Percentiles rank a stretch among this genome's conserved stretches.
Conservation (phyloP, 2,888 invertebrate genomes). For the Eupithecia inturbata region DNA sequence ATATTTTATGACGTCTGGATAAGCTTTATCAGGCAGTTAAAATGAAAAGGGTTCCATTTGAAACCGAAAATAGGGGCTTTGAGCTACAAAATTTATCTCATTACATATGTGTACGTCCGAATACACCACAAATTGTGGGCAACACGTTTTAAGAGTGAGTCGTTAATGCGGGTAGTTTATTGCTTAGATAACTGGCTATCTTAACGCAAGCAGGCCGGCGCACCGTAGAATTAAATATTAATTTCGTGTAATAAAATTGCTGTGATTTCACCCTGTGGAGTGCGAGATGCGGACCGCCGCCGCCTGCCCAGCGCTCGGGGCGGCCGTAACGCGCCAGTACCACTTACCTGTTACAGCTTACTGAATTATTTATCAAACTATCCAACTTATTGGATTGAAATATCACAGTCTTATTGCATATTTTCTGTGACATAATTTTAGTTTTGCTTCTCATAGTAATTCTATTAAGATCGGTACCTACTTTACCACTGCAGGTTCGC, state of each 20-base stretch:
- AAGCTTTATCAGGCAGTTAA: conserved; percentile 56
- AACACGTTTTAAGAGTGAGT: conserved; percentile 36
- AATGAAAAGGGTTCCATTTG: conserved; percentile 56
- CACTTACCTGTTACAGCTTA: conserved; percentile 81
- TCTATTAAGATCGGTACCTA: background rate
- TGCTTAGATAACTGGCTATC: conserved; percentile 32
- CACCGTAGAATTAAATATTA: conserved; percentile 66
- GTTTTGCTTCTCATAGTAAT: background rate
- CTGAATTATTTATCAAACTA: conserved; percentile 82
- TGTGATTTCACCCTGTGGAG: conserved; percentile 65
- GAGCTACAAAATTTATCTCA: conserved; percentile 50
- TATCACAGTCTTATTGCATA: conserved; percentile 62
- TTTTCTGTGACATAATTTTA: conserved; percentile 35
- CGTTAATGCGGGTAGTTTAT: conserved; percentile 48
- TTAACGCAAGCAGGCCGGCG: conserved; percentile 45
- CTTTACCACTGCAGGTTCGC: too few species aligned
- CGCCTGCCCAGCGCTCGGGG: conserved; percentile 57
- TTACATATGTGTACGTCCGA: conserved; percentile 43
- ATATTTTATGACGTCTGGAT: conserved; percentile 57
- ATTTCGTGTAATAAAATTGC: conserved; percentile 71
- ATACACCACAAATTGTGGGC: conserved; percentile 36
- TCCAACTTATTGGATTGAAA: conserved; percentile 80
- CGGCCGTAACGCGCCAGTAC: conserved; percentile 75
- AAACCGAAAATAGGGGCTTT: conserved; percentile 50
- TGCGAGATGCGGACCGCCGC: conserved; percentile 59